A percentile compares a stretch with the other conserved stretches of the same genome.
These are phyloP conservation scores for Diogma glabrata DNA, from an alignment of 2,888 invertebrate genomes.

Conservation along the genomic window DNA sequence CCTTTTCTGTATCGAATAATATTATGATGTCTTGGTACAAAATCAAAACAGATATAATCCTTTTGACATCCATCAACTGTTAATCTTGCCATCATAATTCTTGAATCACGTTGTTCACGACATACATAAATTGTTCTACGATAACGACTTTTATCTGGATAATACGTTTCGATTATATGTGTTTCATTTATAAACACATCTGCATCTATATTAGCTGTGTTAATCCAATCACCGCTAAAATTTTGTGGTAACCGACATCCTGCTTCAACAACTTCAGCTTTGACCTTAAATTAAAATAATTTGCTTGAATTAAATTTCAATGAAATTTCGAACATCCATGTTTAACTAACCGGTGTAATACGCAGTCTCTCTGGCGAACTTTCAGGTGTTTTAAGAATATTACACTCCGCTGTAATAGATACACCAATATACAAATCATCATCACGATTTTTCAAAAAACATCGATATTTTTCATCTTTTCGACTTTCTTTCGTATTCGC, in stretches of 20 bases:
- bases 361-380: conserved; percentile 83
- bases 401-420: conserved; percentile 89
- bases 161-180: conserved; percentile 90
- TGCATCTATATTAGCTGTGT: conserved; percentile 93
- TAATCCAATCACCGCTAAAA: conserved; percentile 91
- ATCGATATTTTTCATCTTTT: conserved; percentile 88
- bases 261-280: conserved; percentile 80
- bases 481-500: conserved; percentile 93
- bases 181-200: conserved; percentile 90
- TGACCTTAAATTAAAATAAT: no score
- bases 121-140: conserved; percentile 88
- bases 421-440: conserved; percentile 86
- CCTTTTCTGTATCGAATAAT: conserved; percentile 84
- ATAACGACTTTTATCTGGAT: conserved; percentile 82
- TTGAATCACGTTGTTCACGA: conserved; percentile 77
- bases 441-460: conserved; percentile 87
- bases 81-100: conserved; percentile 92
- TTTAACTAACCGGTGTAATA: conserved; percentile 74
- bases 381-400: conserved; percentile 82
- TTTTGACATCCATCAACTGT: conserved; percentile 96
- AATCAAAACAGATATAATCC: conserved; percentile 94
- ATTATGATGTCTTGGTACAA: conserved; percentile 91
- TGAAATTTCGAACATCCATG: no score
- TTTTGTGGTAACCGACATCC: conserved; percentile 89
- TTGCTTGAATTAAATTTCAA: no score